These are phyloP conservation scores for Dromococcyx pavoninus DNA, from an alignment of 2,797 vertebrate genomes.

Conservation along the genomic window DNA sequence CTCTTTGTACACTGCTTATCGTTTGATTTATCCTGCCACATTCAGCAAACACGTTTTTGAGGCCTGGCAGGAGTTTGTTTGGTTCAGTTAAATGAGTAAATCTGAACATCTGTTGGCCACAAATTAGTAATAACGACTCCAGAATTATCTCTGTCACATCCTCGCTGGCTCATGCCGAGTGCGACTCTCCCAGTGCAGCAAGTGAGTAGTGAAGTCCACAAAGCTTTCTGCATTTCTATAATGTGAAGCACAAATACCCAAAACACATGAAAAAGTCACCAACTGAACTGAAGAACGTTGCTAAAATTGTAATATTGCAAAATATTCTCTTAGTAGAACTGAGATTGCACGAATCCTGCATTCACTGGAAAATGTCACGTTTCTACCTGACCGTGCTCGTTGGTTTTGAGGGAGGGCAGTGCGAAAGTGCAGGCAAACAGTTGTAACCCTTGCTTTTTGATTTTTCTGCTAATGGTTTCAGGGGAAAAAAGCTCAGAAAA, in stretches of 20 bases:
- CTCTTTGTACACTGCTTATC: rapidly evolving
- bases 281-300: background rate
- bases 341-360: background rate
- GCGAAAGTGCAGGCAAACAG: background rate
- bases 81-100: background rate
- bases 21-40: background rate
- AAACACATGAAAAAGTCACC: background rate
- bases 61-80: background rate
- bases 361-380: background rate
- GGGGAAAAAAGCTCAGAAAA: constrained; percentile 55
- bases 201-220: rapidly evolving
- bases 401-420: background rate
- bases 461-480: constrained; percentile 48
- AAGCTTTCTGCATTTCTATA: background rate
- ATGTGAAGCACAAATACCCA: background rate
- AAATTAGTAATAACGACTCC: background rate
- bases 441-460: background rate
- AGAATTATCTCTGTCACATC: background rate
- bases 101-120: background rate
- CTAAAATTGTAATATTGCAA: background rate
- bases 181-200: background rate
- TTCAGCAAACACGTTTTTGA: background rate
- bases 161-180: background rate
- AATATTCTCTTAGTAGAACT: background rate
- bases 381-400: background rate